Conservation (phyloP, 2,113 vertebrate species). For the Passer domesticus region DNA sequence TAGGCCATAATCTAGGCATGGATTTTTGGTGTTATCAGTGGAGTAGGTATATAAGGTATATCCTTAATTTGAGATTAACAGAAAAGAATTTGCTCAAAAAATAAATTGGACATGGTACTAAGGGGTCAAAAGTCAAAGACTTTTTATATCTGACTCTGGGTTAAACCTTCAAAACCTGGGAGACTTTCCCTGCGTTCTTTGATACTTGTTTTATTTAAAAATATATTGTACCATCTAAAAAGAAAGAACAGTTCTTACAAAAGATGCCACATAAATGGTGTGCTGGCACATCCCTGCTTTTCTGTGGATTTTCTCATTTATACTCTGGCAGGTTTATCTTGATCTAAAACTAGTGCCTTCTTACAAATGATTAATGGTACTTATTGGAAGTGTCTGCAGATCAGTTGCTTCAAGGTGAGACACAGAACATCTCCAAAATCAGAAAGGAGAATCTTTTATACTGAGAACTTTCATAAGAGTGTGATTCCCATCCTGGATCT, state of each 20-base stretch:
- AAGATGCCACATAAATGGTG: neutral
- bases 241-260: neutral
- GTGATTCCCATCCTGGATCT: neutral
- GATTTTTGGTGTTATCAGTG: neutral
- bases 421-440: neutral
- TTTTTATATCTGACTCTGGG: neutral
- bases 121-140: neutral
- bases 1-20: neutral
- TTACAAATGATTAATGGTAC: neutral
- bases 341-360: neutral
- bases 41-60: neutral
- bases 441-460: neutral
- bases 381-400: neutral
- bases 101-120: neutral
- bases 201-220: neutral
- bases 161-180: neutral
- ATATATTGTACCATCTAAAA: neutral
- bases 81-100: neutral
- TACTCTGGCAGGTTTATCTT: neutral
- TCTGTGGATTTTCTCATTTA: neutral
- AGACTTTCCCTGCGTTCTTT: neutral
- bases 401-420: neutral
- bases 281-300: neutral
- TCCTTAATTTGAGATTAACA: neutral
- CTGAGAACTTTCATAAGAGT: neutral